Percentiles rank a stretch among this genome's conserved stretches.
Conservation (phyloP, 2,797 vertebrate species). For the Chloroceryle inda region DNA sequence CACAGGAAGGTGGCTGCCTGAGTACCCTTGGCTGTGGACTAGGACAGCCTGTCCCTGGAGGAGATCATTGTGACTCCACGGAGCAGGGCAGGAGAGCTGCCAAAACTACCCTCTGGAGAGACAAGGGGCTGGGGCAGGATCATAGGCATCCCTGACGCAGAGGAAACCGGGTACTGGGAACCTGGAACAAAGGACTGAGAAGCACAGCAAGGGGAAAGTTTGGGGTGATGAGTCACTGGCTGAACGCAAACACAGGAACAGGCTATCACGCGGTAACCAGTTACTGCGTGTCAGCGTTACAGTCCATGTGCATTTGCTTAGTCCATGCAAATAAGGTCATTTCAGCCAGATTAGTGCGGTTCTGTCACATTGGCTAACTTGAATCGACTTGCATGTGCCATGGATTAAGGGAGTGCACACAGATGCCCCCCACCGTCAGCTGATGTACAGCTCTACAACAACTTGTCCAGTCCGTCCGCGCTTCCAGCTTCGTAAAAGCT, state of each 20-base stretch:
- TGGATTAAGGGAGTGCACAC: slow-evolving; percentile 15
- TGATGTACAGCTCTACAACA: background rate
- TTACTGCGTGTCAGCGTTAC: background rate
- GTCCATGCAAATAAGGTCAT: slow-evolving; percentile 40
- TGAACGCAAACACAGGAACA: background rate
- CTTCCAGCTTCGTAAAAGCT: background rate
- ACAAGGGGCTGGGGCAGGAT: background rate
- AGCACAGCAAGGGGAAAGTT: slow-evolving; percentile 28
- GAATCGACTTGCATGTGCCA: slow-evolving; percentile 18
- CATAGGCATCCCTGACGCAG: background rate
- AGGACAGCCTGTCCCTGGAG: background rate
- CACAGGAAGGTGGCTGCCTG: background rate
- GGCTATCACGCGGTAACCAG: background rate
- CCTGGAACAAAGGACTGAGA: slow-evolving; percentile 34
- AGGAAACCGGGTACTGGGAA: slow-evolving; percentile 33
- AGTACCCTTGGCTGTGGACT: background rate
- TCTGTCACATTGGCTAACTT: background rate
- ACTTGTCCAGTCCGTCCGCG: background rate
- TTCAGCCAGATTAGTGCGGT: slow-evolving; percentile 26
- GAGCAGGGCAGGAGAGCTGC: background rate
- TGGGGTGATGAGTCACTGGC: slow-evolving; percentile 49
- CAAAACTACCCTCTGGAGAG: background rate
- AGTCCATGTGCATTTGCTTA: slow-evolving; percentile 64
- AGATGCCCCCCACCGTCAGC: background rate
- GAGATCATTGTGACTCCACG: fast-evolving